Percentiles rank a stretch among this genome's conserved stretches.
phyloP scores from a whole-genome alignment of 1,140 invertebrate species.

The Dendroctonus valens region DNA sequence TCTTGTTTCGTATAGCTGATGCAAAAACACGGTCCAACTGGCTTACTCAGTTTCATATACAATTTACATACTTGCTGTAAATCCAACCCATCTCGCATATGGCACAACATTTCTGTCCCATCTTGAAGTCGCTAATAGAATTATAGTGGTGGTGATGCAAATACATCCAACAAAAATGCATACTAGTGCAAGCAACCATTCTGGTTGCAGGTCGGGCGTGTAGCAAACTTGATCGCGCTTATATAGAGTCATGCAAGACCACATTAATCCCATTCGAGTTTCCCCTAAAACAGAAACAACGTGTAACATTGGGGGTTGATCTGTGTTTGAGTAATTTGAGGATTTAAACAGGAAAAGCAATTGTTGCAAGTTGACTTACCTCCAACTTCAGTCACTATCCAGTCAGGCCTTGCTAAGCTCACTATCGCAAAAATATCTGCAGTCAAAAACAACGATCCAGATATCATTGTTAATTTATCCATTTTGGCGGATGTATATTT shows the following conservation, averaged over 20 bases:
- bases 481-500: conserved; percentile 52
- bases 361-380: conserved; percentile 55
- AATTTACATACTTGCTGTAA: conserved; percentile 79
- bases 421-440: conserved; percentile 93
- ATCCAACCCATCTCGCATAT: conserved; percentile 93
- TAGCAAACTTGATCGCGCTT: conserved; percentile 86
- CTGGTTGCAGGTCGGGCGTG: conserved; percentile 79
- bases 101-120: conserved; percentile 89
- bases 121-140: conserved; percentile 81
- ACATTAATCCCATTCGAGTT: conserved; percentile 86
- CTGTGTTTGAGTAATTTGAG: background rate
- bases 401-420: conserved; percentile 91
- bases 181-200: conserved; percentile 87
- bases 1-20: too few relatives aligned
- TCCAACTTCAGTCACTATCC: conserved; percentile 94
- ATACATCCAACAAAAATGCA: conserved; percentile 92
- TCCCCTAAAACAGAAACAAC: conserved; percentile 61
- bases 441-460: conserved; percentile 85
- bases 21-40: too few relatives aligned
- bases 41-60: too few relatives aligned
- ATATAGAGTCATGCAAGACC: conserved; percentile 90
- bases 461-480: conserved; percentile 92
- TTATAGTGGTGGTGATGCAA: conserved; percentile 88
- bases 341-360: conserved; percentile 1
- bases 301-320: background rate